Conservation (phyloP, 2,888 invertebrate species). For the Rotaria socialis region DNA sequence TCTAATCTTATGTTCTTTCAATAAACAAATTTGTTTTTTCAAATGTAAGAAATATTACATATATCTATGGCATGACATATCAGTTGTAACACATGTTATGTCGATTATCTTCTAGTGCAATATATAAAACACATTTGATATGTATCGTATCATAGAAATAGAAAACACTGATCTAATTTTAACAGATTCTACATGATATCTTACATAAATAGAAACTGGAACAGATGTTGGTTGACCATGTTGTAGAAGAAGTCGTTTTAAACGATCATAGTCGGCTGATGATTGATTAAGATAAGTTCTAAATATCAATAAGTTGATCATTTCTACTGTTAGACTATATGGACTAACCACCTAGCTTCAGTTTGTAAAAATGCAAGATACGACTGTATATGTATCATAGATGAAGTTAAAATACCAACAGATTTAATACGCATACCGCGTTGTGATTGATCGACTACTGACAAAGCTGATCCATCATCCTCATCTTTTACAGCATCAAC, state of each 20-base stretch:
- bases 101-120: neutral
- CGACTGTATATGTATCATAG: neutral
- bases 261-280: neutral
- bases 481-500: neutral
- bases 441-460: neutral
- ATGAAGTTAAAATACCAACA: neutral
- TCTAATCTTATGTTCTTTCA: neutral
- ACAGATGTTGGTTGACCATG: neutral
- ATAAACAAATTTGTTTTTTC: neutral
- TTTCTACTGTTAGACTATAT: too few species aligned
- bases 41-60: neutral
- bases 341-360: neutral
- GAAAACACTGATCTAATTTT: neutral
- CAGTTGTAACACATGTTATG: neutral
- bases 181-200: neutral
- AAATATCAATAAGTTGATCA: neutral
- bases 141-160: neutral
- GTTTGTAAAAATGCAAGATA: neutral
- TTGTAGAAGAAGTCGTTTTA: neutral
- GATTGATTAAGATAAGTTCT: neutral
- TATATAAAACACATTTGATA: neutral
- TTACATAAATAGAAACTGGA: neutral
- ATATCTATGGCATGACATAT: neutral
- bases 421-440: slow-evolving; percentile 1
- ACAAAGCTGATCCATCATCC: neutral